These are phyloP conservation scores for Neolamprologus ventralis DNA, from an alignment of 2,113 vertebrate species.

Conservation along the genomic window DNA sequence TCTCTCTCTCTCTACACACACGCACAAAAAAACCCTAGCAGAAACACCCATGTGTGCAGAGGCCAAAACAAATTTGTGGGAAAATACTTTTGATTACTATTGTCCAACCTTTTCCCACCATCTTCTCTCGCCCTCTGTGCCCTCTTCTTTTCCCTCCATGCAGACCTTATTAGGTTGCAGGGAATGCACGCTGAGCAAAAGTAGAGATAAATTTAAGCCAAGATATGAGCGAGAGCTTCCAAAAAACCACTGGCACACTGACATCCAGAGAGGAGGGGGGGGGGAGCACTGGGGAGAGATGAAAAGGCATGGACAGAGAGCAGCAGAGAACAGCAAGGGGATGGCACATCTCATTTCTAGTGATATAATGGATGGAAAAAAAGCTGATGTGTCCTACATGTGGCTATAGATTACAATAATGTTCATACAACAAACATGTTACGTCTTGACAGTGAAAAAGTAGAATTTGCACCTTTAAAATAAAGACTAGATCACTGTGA, in stretches of 20 bases:
- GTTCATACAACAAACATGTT: background rate
- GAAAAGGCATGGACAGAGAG: background rate
- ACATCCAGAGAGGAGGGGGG: background rate
- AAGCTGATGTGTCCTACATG: background rate
- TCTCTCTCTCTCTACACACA: background rate
- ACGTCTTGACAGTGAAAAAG: fast-evolving
- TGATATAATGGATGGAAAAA: background rate
- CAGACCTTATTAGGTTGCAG: constrained; percentile 64
- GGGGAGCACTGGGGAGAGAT: background rate
- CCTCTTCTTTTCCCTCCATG: background rate
- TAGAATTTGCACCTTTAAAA: background rate
- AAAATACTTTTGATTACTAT: constrained; percentile 26
- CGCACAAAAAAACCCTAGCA: background rate
- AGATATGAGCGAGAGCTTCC: constrained; percentile 48
- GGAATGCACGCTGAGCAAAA: background rate
- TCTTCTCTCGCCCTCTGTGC: background rate
- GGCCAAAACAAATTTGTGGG: constrained; percentile 42
- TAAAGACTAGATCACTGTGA: background rate
- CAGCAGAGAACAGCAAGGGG: background rate
- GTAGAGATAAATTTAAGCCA: constrained; percentile 59
- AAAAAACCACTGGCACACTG: constrained; percentile 35
- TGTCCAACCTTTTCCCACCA: constrained; percentile 48
- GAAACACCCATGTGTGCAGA: background rate
- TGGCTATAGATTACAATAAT: background rate
- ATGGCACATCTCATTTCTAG: background rate